Evolutionary conservation across 2,797 vertebrate species (phyloP).

Genomic region (Schizopygopsis malacanthus): DNA sequence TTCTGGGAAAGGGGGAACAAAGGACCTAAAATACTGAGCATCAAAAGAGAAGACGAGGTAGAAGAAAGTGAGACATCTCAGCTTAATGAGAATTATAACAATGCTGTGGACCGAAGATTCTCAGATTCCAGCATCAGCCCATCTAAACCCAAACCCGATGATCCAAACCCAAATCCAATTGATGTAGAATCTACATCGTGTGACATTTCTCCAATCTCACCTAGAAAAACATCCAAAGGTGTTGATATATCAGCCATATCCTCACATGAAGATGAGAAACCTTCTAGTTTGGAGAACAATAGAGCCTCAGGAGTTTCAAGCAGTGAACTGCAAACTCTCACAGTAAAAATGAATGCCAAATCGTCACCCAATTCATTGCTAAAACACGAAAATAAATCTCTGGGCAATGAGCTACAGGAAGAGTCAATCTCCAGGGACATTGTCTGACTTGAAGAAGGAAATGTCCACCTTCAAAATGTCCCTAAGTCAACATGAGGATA

Average conservation of each 20-base stretch:
- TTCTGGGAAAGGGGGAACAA: conserved; percentile 77
- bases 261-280: conserved; percentile 28
- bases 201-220: conserved; percentile 14
- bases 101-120: neutral
- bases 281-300: neutral
- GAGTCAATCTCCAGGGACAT: conserved; percentile 22
- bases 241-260: neutral
- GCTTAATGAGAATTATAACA: conserved; percentile 15
- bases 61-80: conserved; percentile 40
- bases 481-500: conserved; percentile 59
- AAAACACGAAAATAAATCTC: neutral
- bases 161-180: neutral
- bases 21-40: conserved; percentile 53
- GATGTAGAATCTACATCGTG: neutral
- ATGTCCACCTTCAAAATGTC: conserved; percentile 36
- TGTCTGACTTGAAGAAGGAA: conserved; percentile 35
- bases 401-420: neutral
- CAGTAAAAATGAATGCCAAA: neutral
- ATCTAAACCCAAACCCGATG: neutral
- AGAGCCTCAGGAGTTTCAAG: neutral
- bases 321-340: neutral
- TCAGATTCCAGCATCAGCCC: conserved; percentile 30
- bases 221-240: neutral
- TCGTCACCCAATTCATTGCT: neutral
- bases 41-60: conserved; percentile 46